Evolutionary conservation across 2,113 vertebrate species (phyloP), one percentile per base, ranked within the genome.

Genomic region (Noctilio leporinus): DNA sequence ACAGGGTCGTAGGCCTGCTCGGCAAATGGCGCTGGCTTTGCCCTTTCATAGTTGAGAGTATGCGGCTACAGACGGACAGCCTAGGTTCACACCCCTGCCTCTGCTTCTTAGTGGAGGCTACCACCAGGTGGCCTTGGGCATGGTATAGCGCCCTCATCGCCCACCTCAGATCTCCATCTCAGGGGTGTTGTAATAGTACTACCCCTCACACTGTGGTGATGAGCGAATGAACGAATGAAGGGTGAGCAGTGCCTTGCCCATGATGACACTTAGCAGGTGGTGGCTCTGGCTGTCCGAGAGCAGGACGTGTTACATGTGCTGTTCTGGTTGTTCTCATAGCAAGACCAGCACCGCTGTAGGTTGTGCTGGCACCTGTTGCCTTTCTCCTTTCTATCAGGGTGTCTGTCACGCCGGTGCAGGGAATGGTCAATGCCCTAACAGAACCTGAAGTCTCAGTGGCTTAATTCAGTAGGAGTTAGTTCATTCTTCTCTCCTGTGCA

Each of bases 121-220:
- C 70, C n/a, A 24, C 28, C 19, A 0, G 6, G 12, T 64, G 70
- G 30, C 40, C 45, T 59, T 55, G 76, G 82, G 14, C 49, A 75
- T 3, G 1, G 30, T 2, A 26, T 0, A 7, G 65, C 1, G 10
- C 4, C 3, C 49, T 3, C 11, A 0, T 33, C 0, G 0, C 59
- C 35, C 10, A 15, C 45, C 81, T 47, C 28, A 22, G 69, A 4
- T n/a, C 69, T 38, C 28, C 40, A 43, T 51, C 87, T 75, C 53
- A 17, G 12, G 10, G 3, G 45, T 33, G 10, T 35, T 33, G 7
- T n/a, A 28, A 20, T 15, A 30, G 7, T 4, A 2, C 30, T 11
- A 24, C 43, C 9, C 33, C 45, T 73, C 38, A 40, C 22, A 7
- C 12, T 35, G 26, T 4, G 10, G 81, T 10, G 47, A 64, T 30